These are phyloP conservation scores for Globodera rostochiensis DNA, from an alignment of 1,140 invertebrate genomes.

Conservation along the genomic window DNA sequence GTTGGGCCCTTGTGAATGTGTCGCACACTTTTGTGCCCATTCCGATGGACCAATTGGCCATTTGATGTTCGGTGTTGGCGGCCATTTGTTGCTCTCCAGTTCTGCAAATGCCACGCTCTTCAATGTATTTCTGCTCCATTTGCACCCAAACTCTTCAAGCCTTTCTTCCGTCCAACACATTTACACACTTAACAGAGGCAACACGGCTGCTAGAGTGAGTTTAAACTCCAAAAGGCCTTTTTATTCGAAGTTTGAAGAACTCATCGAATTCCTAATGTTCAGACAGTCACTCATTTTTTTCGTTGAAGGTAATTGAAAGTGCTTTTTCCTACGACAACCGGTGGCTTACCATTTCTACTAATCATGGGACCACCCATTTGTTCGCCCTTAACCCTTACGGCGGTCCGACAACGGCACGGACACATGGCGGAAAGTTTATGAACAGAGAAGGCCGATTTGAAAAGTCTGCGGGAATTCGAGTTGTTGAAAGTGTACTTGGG, in stretches of 20 bases:
- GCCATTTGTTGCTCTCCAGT: constrained; percentile 85
- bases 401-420: constrained; percentile 81
- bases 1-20: constrained; percentile 69
- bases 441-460: constrained; percentile 91
- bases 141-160: constrained; percentile 84
- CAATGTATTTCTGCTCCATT: constrained; percentile 89
- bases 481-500: not conserved
- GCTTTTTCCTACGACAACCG: constrained; percentile 83
- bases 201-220: constrained; percentile 71
- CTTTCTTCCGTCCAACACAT: constrained; percentile 91
- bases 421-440: constrained; percentile 89
- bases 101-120: constrained; percentile 93
- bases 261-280: not conserved
- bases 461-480: constrained; percentile 82
- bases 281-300: constrained; percentile 69
- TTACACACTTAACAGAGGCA: constrained; percentile 85
- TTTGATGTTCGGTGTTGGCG: constrained; percentile 87
- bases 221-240: not conserved
- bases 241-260: no score
- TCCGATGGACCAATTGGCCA: constrained; percentile 80
- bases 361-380: constrained; percentile 93
- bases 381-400: constrained; percentile 97
- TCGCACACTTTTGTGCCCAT: constrained; percentile 93
- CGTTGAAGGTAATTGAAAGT: constrained; percentile 60
- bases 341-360: constrained; percentile 90